Evolutionary conservation across 2,888 invertebrate genomes (phyloP).

Genomic region (Deroplatys truncata): DNA sequence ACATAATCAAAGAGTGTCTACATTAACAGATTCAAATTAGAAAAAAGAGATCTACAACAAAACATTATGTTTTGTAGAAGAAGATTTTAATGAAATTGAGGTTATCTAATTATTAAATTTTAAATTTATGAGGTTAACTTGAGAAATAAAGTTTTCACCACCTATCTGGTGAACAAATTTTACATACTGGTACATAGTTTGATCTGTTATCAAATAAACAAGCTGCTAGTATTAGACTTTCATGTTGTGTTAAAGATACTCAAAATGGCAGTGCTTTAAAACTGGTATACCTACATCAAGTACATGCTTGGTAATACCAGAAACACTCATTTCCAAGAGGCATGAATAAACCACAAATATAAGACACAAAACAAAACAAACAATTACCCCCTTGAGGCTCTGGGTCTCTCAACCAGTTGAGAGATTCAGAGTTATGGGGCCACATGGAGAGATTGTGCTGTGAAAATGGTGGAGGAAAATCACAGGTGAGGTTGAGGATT

Average conservation of each 20-base stretch:
- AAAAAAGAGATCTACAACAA: too few species aligned
- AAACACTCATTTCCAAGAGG: background rate
- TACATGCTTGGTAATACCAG: background rate
- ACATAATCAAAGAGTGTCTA: too few species aligned
- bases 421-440: slow-evolving; percentile 27
- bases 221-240: too few species aligned
- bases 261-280: background rate
- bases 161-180: too few species aligned
- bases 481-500: background rate
- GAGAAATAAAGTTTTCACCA: too few species aligned
- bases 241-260: background rate
- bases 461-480: slow-evolving; percentile 9
- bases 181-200: too few species aligned
- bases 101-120: too few species aligned
- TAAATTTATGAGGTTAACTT: too few species aligned
- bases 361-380: background rate
- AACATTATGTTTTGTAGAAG: too few species aligned
- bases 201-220: too few species aligned
- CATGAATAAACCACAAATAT: background rate
- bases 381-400: slow-evolving; percentile 7
- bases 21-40: too few species aligned
- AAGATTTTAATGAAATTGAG: too few species aligned
- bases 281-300: background rate
- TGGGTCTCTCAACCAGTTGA: slow-evolving; percentile 32
- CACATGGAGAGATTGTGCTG: background rate